Percentiles rank a stretch among this genome's conserved stretches.
These are phyloP conservation scores for Eretmochelys imbricata DNA, from an alignment of 2,113 vertebrate species.

Conservation along the genomic window DNA sequence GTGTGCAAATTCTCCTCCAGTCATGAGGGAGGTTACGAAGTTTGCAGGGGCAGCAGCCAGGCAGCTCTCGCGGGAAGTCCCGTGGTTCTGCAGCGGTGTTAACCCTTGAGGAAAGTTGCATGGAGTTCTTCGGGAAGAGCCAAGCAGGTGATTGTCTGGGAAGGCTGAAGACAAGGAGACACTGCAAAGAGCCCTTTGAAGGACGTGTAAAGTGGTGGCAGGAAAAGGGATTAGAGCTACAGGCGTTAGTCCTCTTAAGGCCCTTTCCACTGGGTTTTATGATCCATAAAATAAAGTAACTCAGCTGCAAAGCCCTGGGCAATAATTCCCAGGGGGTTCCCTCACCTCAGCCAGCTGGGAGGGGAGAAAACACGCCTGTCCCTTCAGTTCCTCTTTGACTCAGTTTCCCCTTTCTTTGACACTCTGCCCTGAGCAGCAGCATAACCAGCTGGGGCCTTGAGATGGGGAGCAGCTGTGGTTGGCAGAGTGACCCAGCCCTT, in stretches of 20 bases:
- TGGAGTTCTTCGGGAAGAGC: not conserved
- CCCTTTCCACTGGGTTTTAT: not conserved
- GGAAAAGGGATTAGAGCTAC: not conserved
- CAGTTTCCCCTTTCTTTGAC: not conserved
- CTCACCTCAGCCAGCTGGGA: not conserved
- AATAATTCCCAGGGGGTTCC: not conserved
- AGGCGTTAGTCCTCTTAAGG: rapidly evolving
- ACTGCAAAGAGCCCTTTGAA: not conserved
- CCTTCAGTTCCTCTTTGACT: not conserved
- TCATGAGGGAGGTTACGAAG: not conserved
- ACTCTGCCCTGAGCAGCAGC: not conserved
- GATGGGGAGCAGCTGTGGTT: not conserved
- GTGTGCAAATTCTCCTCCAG: not conserved
- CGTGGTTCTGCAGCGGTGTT: not conserved
- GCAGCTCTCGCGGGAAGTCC: not conserved
- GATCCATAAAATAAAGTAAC: not conserved
- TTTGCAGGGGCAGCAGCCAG: not conserved
- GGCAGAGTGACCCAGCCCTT: not conserved
- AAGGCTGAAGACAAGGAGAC: not conserved
- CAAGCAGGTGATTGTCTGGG: not conserved
- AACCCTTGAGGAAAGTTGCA: not conserved
- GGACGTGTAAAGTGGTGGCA: not conserved
- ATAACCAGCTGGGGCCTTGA: not conserved
- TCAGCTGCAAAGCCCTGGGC: not conserved
- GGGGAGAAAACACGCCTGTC: not conserved